Percentiles rank a stretch among this genome's conserved stretches.
Conservation (phyloP, 2,113 vertebrate genomes). For the Odontesthes bonariensis region DNA sequence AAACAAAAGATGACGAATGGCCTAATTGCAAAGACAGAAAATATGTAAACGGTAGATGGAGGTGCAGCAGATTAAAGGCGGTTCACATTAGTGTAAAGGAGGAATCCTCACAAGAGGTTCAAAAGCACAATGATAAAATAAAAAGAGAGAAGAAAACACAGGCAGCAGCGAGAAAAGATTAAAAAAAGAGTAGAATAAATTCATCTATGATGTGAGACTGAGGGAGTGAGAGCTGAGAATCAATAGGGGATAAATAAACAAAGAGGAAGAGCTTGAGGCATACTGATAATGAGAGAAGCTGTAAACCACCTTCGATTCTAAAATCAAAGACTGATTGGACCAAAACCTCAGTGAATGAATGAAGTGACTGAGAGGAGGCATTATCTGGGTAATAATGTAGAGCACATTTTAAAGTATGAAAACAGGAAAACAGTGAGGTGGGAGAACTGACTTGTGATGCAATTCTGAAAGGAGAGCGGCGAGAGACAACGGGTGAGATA, state of each 20-base stretch:
- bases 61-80: conserved; percentile 23
- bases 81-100: conserved; percentile 10
- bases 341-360: not conserved
- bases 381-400: not conserved
- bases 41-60: not conserved
- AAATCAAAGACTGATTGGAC: not conserved
- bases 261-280: conserved; percentile 1
- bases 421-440: not conserved
- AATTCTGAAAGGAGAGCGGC: not conserved
- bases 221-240: conserved; percentile 8
- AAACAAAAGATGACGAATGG: not conserved
- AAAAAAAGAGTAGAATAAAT: conserved; percentile 1
- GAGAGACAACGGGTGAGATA: not conserved
- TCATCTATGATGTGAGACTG: not conserved
- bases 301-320: conserved; percentile 12
- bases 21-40: not conserved
- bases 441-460: not conserved
- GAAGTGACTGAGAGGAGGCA: not conserved
- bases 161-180: not conserved
- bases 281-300: conserved; percentile 10
- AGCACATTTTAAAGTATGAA: not conserved
- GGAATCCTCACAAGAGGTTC: conserved; percentile 28
- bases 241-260: conserved; percentile 8
- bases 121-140: conserved; percentile 37
- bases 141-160: conserved; percentile 17